Conservation (phyloP, 1,140 invertebrate species). For the Drosophila teissieri region DNA sequence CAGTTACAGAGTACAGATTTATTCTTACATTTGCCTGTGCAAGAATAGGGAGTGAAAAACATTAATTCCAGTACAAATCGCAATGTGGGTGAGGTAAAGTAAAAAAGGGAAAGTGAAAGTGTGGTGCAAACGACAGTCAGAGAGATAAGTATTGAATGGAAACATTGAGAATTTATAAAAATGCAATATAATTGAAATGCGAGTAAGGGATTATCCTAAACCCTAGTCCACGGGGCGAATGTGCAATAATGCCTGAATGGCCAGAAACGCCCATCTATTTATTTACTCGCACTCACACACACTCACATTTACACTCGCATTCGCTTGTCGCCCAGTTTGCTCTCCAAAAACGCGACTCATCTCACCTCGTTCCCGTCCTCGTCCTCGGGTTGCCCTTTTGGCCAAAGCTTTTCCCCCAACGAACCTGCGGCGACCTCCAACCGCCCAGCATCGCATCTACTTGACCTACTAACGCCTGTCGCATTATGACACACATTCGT, state of each 20-base stretch:
- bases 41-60: slow-evolving; percentile 34
- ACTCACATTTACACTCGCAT: slow-evolving; percentile 42
- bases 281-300: slow-evolving; percentile 55
- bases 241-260: slow-evolving; percentile 24
- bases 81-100: slow-evolving; percentile 26
- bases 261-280: slow-evolving; percentile 71
- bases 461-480: slow-evolving; percentile 80
- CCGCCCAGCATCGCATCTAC: slow-evolving; percentile 65
- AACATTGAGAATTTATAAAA: slow-evolving; percentile 49
- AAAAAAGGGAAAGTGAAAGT: slow-evolving; percentile 41
- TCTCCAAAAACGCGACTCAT: slow-evolving; percentile 48
- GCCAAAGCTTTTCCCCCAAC: slow-evolving; percentile 49
- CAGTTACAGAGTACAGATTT: slow-evolving; percentile 34
- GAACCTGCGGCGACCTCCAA: slow-evolving; percentile 65
- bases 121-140: slow-evolving; percentile 48
- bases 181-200: slow-evolving; percentile 19
- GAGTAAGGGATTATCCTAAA: slow-evolving; percentile 34
- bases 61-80: slow-evolving; percentile 29
- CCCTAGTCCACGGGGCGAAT: slow-evolving; percentile 11
- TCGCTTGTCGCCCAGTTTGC: slow-evolving; percentile 49
- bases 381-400: slow-evolving; percentile 48
- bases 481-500: slow-evolving; percentile 82
- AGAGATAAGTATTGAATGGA: slow-evolving; percentile 15
- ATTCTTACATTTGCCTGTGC: slow-evolving; percentile 47
- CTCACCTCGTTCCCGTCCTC: slow-evolving; percentile 20